Evolutionary conservation across 2,113 vertebrate genomes (phyloP).

Genomic region (Nyctibius bracteatus): DNA sequence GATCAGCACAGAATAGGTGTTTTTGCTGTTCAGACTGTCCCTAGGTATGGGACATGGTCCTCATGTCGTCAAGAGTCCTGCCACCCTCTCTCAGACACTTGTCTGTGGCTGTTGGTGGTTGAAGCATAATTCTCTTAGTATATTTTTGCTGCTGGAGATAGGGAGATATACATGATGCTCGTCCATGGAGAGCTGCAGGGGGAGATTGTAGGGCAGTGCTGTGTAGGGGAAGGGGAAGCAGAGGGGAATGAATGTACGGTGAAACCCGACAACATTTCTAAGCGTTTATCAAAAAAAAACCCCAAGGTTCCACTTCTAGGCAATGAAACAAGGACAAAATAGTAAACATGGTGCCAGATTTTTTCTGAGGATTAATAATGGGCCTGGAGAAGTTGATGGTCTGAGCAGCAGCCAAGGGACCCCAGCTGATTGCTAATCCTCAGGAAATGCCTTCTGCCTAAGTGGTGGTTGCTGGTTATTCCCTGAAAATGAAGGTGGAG

Average conservation of each 20-base stretch:
- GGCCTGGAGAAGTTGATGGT: constrained; percentile 5
- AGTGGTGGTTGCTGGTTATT: constrained; percentile 32
- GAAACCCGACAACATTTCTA: neutral
- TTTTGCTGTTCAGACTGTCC: neutral
- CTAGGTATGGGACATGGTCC: neutral
- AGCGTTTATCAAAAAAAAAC: neutral
- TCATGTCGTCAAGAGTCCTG: neutral
- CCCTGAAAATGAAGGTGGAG: neutral
- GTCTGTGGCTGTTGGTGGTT: neutral
- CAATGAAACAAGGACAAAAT: constrained; percentile 18
- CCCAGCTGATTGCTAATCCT: constrained; percentile 48
- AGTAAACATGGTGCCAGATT: neutral
- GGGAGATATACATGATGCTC: neutral
- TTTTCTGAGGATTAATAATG: constrained; percentile 38
- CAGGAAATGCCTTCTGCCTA: constrained; percentile 55
- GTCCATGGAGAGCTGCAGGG: neutral
- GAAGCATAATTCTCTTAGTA: neutral
- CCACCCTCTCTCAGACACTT: neutral
- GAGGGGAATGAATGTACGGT: neutral
- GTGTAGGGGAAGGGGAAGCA: neutral
- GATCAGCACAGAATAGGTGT: neutral
- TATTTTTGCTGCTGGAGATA: neutral
- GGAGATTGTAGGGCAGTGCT: neutral
- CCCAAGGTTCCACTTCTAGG: neutral
- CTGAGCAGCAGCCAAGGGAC: neutral